phyloP scores from a whole-genome alignment of 1,140 invertebrate species.

The Sitobion miscanthi region DNA sequence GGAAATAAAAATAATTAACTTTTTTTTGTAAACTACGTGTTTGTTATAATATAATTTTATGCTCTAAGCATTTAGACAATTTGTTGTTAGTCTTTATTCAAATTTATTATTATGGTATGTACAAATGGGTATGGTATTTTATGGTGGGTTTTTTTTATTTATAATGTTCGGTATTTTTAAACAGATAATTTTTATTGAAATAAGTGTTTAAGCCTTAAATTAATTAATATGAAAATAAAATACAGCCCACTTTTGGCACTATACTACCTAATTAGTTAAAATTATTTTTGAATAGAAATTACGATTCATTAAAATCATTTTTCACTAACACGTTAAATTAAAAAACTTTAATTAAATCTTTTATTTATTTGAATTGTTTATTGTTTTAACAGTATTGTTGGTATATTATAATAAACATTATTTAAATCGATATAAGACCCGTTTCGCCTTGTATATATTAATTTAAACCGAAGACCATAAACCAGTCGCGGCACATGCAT shows the following conservation, averaged over 20 bases:
- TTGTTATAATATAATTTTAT: not conserved
- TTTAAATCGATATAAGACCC: not conserved
- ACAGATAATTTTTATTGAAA: not conserved
- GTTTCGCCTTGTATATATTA: slow-evolving; percentile 3
- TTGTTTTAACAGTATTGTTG: not conserved
- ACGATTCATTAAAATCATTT: not conserved
- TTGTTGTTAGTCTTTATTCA: not conserved
- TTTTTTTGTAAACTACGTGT: not conserved
- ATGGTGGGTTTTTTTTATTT: not conserved
- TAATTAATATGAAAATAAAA: not conserved
- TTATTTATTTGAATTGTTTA: not conserved
- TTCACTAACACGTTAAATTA: not conserved
- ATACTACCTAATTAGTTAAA: not conserved
- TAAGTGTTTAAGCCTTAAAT: not conserved
- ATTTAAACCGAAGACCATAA: not conserved
- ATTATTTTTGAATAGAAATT: not conserved
- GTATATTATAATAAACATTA: not conserved
- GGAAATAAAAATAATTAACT: not conserved
- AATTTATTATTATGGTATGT: not conserved
- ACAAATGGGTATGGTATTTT: not conserved
- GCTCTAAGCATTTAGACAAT: not conserved
- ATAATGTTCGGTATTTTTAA: not conserved
- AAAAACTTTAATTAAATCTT: not conserved
- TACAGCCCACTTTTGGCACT: not conserved
- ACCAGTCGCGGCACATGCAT: slow-evolving; percentile 17